A percentile compares a stretch with the other conserved stretches of the same genome.
Evolutionary conservation across 2,797 vertebrate species (phyloP).

Genomic region (Furcifer pardalis): DNA sequence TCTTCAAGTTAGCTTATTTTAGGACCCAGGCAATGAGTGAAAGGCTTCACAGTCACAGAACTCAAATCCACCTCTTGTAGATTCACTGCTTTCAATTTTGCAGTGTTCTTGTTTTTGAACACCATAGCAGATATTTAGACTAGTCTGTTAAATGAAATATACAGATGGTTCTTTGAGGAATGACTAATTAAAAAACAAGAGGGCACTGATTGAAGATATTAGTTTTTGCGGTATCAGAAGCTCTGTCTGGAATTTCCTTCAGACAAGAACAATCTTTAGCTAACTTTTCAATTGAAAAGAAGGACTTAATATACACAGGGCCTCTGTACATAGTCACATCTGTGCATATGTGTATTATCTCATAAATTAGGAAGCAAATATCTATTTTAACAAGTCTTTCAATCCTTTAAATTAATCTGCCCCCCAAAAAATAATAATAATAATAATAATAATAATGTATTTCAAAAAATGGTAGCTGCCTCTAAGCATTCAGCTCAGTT

Average conservation of each 20-base stretch:
- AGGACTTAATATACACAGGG: neutral
- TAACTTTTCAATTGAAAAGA: neutral
- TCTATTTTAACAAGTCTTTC: slow-evolving; percentile 3
- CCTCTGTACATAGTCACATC: neutral
- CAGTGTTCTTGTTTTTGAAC: no score
- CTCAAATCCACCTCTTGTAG: neutral
- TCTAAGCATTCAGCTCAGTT: slow-evolving; percentile 54
- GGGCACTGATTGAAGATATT: neutral
- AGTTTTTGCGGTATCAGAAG: neutral
- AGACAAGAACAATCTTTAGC: neutral
- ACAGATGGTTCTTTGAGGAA: neutral
- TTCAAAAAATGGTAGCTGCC: slow-evolving; percentile 57
- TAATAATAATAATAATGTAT: no score
- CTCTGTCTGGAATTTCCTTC: neutral
- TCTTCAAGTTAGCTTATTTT: neutral
- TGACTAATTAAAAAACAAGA: neutral
- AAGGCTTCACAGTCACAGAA: neutral
- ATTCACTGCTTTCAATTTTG: neutral
- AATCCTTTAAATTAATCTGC: slow-evolving; percentile 29
- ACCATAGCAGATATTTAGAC: neutral
- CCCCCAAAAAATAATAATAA: slow-evolving; percentile 5
- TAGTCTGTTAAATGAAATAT: neutral
- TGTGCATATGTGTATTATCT: slow-evolving; percentile 44
- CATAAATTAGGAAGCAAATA: slow-evolving; percentile 36
- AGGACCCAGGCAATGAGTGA: neutral